Evolutionary conservation across 2,888 invertebrate species (phyloP).

Genomic region (Halictus ligatus): DNA sequence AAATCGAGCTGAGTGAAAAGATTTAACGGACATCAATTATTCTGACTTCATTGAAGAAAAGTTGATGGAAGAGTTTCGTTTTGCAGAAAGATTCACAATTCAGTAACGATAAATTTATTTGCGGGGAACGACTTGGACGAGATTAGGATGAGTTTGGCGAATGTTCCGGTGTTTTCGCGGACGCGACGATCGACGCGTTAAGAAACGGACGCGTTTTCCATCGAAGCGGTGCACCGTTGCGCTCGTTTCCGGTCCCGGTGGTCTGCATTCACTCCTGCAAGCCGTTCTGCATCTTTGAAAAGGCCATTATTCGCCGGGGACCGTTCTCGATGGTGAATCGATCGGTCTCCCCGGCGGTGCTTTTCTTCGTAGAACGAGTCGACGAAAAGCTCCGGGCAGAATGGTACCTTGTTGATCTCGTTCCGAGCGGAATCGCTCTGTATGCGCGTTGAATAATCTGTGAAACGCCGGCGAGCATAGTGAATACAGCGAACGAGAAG

Average conservation of each 20-base stretch:
- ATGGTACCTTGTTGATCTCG: not conserved
- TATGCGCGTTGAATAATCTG: not conserved
- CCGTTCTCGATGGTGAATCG: not conserved
- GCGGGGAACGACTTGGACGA: not conserved
- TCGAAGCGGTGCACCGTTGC: constrained; percentile 7
- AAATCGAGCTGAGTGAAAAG: too few relatives aligned
- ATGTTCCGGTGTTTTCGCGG: not conserved
- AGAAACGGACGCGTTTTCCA: constrained; percentile 9
- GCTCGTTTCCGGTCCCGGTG: not conserved
- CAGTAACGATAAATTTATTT: not conserved
- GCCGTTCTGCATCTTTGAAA: not conserved
- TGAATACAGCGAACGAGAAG: not conserved
- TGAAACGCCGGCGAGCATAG: not conserved
- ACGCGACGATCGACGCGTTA: constrained; percentile 15
- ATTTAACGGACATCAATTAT: not conserved
- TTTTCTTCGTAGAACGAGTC: not conserved
- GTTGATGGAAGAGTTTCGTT: not conserved
- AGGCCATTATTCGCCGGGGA: not conserved
- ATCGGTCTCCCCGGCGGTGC: not conserved
- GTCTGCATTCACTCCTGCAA: not conserved
- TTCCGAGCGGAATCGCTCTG: not conserved
- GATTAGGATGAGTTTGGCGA: too few relatives aligned
- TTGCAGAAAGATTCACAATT: not conserved
- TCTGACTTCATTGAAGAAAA: too few relatives aligned
- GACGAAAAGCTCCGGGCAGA: not conserved